Percentiles rank a stretch among this genome's conserved stretches.
Conservation (phyloP, 2,888 invertebrate genomes). For the Ophioninae sp. region DNA sequence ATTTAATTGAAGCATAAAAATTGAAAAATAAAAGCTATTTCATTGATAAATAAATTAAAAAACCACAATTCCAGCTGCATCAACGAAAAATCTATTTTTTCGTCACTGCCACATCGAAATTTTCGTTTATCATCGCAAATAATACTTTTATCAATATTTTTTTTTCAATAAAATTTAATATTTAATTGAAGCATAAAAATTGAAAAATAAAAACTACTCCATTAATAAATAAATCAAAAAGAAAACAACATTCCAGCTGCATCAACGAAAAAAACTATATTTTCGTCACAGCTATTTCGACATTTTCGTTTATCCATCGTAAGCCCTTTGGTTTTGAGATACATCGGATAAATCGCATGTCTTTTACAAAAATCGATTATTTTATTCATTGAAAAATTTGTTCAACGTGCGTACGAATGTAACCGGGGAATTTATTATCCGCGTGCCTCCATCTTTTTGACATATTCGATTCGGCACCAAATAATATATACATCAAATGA, state of each 20-base stretch:
- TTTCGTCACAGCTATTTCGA: not conserved
- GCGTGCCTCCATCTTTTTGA: slow-evolving; percentile 38
- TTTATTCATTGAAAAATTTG: slow-evolving; percentile 53
- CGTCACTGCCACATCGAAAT: not conserved
- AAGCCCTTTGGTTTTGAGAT: not conserved
- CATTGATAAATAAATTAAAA: too few relatives aligned
- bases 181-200: too few relatives aligned
- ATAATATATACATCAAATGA: slow-evolving; percentile 44
- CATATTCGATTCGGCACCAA: slow-evolving; percentile 36
- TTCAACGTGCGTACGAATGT: slow-evolving; percentile 37
- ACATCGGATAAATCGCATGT: not conserved
- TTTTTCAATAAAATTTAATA: too few relatives aligned
- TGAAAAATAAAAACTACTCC: too few relatives aligned
- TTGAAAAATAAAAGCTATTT: too few relatives aligned
- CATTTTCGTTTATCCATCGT: not conserved
- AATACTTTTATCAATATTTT: too few relatives aligned
- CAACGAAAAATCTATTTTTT: not conserved
- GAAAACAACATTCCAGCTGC: too few relatives aligned
- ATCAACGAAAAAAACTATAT: not conserved
- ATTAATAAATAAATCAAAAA: too few relatives aligned
- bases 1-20: too few relatives aligned
- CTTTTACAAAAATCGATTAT: slow-evolving; percentile 26
- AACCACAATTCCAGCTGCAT: too few relatives aligned
- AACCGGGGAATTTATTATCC: slow-evolving; percentile 46
- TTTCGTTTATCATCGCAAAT: not conserved